These are phyloP conservation scores for Polietes domitor DNA, from an alignment of 2,888 invertebrate species.

Conservation along the genomic window DNA sequence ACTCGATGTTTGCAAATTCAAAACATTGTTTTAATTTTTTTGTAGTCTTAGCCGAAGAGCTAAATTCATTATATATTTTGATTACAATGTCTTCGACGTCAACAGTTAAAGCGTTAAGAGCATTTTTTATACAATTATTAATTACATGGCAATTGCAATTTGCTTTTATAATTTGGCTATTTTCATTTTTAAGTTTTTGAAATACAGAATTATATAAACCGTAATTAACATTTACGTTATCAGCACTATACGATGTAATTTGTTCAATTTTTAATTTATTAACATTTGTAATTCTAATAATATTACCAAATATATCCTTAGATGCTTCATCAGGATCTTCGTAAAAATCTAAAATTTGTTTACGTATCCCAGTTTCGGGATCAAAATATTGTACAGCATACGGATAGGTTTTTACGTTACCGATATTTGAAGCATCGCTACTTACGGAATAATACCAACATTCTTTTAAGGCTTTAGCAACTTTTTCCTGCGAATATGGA, in stretches of 20 bases:
- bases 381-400: conserved; percentile 35
- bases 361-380: background rate
- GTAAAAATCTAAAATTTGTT: conserved; percentile 42
- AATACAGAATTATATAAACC: conserved; percentile 41
- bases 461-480: background rate
- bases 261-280: conserved; percentile 34
- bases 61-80: conserved; percentile 50
- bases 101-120: conserved; percentile 18
- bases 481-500: background rate
- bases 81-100: conserved; percentile 43
- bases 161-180: conserved; percentile 5
- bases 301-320: conserved; percentile 31
- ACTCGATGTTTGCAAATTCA: conserved; percentile 48
- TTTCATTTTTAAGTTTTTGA: conserved; percentile 35
- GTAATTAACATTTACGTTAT: conserved; percentile 44
- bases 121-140: conserved; percentile 30
- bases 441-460: conserved; percentile 3
- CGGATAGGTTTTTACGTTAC: conserved; percentile 31
- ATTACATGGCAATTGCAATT: conserved; percentile 34
- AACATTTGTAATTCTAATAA: conserved; percentile 39
- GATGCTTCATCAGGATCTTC: conserved; percentile 43
- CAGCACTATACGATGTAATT: conserved; percentile 45
- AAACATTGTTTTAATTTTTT: conserved; percentile 37
- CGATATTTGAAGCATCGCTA: conserved; percentile 32
- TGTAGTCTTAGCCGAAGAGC: conserved; percentile 32